phyloP scores from a whole-genome alignment of 2,888 invertebrate genomes.

The Napeogenes sylphis region DNA sequence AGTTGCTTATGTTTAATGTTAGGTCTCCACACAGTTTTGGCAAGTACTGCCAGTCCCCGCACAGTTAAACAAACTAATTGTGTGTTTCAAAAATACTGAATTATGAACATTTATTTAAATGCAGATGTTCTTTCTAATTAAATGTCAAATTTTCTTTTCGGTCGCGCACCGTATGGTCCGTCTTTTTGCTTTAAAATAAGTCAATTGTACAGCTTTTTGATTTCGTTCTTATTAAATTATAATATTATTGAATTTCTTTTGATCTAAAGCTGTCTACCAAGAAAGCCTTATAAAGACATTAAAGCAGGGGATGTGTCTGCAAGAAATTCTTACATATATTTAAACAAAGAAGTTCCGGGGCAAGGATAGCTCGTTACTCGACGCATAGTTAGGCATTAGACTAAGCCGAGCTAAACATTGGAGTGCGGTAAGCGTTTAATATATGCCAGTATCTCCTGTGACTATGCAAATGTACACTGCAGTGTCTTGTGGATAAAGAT shows the following conservation, averaged over 20 bases:
- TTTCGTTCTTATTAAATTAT: too few relatives aligned
- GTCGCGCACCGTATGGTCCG: too few relatives aligned
- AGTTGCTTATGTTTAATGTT: constrained; percentile 9
- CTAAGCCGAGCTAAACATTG: constrained; percentile 3
- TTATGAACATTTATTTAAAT: too few relatives aligned
- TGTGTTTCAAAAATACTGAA: too few relatives aligned
- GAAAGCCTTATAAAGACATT: too few relatives aligned
- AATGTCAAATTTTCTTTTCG: too few relatives aligned
- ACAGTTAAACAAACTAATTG: too few relatives aligned
- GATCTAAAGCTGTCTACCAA: too few relatives aligned
- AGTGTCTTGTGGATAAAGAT: neutral
- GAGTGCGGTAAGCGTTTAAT: neutral
- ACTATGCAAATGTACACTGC: constrained; percentile 1
- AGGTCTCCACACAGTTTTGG: constrained; percentile 16
- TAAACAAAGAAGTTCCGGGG: constrained; percentile 1
- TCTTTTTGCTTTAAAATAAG: too few relatives aligned
- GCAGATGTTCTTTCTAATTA: too few relatives aligned
- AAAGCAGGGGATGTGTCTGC: neutral
- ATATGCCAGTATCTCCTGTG: neutral
- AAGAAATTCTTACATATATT: constrained; percentile 2
- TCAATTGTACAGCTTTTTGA: too few relatives aligned
- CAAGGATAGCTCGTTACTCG: neutral
- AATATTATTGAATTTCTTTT: too few relatives aligned
- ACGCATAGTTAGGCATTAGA: neutral
- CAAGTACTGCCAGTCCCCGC: constrained; percentile 2